Evolutionary conservation across 1,140 invertebrate genomes (phyloP), one percentile per base, ranked within the genome.

Genomic region (Neodiprion virginianus): DNA sequence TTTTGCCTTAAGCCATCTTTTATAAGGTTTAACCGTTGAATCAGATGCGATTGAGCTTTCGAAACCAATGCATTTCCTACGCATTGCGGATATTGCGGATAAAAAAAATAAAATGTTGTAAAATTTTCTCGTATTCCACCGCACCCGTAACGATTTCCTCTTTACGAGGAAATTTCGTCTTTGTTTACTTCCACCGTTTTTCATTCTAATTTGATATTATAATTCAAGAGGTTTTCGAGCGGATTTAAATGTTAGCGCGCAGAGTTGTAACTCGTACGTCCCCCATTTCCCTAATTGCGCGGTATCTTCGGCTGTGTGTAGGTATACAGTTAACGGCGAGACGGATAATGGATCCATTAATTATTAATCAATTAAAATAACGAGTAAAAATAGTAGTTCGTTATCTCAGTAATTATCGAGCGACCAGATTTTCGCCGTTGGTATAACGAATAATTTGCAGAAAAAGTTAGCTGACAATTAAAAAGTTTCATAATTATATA

Each of bases 111-210:
- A 21, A 21, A 21, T 21, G 17, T 21, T 21, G 28, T 40, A 40
- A 40, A 40, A 40, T 40, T 4, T 40, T 40, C 1, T 40, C 28
- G 28, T 5, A 74, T 48, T 14, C 47, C 48, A 73, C 40, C 49
- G 61, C 71, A 50, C 48, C 68, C 73, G 65, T 70, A 70, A 69
- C 50, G 53, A 28, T 50, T 21, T 50, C 12, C 23, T 70, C 48
- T 48, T 74, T 74, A 21, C 67, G 12, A 23, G 8, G 23, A 17
- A 9, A 50, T 47, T 40, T 28, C 66, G 47, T 28, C n/a, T 69
- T 48, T 50, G 8, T 50, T 40, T 28, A 50, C 21, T 10, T 61
- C 40, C 23, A 28, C 5, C n/a, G 11, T 61, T 61, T 61, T 61
- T 17, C 53, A 61, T 61, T 61, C 53, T 61, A 61, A 61, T 61